A percentile compares a stretch with the other conserved stretches of the same genome.
phyloP scores from a whole-genome alignment of 2,113 vertebrate species.

The Cathartes aura region DNA sequence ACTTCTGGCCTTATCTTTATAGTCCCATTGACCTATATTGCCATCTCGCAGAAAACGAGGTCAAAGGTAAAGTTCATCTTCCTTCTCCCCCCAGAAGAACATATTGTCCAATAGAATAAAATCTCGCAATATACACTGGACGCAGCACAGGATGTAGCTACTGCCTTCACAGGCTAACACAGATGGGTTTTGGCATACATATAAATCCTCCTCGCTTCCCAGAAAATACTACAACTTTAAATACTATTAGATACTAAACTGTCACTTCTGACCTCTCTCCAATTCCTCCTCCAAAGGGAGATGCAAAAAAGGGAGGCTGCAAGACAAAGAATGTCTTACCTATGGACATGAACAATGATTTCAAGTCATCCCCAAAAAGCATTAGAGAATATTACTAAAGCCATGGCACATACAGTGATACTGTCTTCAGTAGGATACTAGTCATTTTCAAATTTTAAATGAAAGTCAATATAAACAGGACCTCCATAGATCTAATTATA shows the following conservation, averaged over 20 bases:
- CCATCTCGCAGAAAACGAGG: not conserved
- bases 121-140: not conserved
- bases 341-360: not conserved
- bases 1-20: not conserved
- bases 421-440: not conserved
- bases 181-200: not conserved
- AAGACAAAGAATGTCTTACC: not conserved
- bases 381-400: not conserved
- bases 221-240: not conserved
- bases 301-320: not conserved
- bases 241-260: not conserved
- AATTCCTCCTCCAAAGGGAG: not conserved
- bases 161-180: not conserved
- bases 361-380: not conserved
- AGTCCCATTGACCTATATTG: not conserved
- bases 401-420: not conserved
- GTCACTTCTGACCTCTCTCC: not conserved
- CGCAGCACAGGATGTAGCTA: not conserved
- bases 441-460: not conserved
- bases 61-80: not conserved
- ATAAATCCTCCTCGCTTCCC: not conserved
- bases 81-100: not conserved
- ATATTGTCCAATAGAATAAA: not conserved
- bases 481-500: not conserved
- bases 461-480: not conserved